A percentile compares a stretch with the other conserved stretches of the same genome.
phyloP scores from a whole-genome alignment of 2,888 invertebrate species.

The Xylota sylvarum region DNA sequence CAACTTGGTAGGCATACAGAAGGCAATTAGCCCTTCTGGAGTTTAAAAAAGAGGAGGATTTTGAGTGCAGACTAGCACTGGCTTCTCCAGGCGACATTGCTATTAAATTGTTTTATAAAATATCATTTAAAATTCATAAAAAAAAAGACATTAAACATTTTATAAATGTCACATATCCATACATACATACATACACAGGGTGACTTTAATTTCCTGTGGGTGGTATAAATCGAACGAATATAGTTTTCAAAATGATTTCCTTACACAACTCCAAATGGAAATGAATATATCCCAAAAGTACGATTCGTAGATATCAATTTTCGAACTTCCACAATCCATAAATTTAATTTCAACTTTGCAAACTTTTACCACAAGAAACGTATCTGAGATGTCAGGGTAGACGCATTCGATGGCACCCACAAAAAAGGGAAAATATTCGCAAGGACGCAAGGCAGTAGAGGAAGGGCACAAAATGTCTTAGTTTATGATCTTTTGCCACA shows the following conservation, averaged over 20 bases:
- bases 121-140: neutral
- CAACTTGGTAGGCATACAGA: too few relatives aligned
- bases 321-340: constrained; percentile 72
- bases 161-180: neutral
- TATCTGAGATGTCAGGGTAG: constrained; percentile 36
- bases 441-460: neutral
- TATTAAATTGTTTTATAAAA: too few relatives aligned
- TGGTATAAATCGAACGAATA: constrained; percentile 47
- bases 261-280: constrained; percentile 36
- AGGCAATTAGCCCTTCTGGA: too few relatives aligned
- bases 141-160: neutral
- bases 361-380: constrained; percentile 59
- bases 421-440: neutral
- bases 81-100: too few relatives aligned
- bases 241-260: constrained; percentile 66
- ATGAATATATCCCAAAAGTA: constrained; percentile 58
- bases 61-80: too few relatives aligned
- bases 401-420: constrained; percentile 30
- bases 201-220: constrained; percentile 59
- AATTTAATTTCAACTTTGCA: constrained; percentile 70
- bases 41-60: too few relatives aligned
- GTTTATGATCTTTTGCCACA: constrained; percentile 61
- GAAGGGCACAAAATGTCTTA: constrained; percentile 44
- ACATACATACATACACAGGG: neutral
- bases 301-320: constrained; percentile 74